Percentiles rank a stretch among this genome's conserved stretches.
Evolutionary conservation across 2,888 invertebrate genomes (phyloP).

Genomic region (Polyommatus iphigenia): DNA sequence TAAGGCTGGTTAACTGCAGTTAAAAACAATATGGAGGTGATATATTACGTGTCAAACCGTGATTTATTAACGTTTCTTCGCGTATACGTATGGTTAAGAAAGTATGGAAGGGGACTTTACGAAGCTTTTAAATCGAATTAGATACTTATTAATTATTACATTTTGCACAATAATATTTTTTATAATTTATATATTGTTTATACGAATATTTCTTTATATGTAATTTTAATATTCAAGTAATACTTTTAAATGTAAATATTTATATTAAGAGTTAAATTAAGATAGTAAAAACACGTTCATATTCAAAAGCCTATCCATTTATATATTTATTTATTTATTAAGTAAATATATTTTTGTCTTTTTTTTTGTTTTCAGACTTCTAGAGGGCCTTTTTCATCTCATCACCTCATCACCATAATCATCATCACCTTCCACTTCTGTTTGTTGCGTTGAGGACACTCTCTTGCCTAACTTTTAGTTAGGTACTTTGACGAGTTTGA

Average conservation of each 20-base stretch:
- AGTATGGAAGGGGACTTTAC: constrained; percentile 1
- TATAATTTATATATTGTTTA: too few relatives aligned
- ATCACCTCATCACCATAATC: constrained; percentile 10
- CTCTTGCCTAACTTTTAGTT: neutral
- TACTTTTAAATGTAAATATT: too few relatives aligned
- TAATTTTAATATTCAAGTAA: too few relatives aligned
- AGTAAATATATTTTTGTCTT: neutral
- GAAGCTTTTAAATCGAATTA: neutral
- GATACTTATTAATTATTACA: neutral
- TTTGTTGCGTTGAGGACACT: neutral
- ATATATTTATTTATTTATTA: neutral
- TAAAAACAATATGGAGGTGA: constrained; percentile 61
- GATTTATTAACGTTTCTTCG: constrained; percentile 28
- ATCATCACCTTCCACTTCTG: constrained; percentile 21
- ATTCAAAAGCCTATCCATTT: neutral
- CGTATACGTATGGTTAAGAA: neutral
- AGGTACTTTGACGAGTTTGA: constrained; percentile 3
- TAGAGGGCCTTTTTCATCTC: constrained; percentile 5
- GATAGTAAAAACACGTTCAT: too few relatives aligned
- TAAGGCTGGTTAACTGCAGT: constrained; percentile 45
- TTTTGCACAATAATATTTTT: neutral
- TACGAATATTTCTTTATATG: too few relatives aligned
- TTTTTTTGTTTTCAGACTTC: constrained; percentile 7
- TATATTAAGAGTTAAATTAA: too few relatives aligned
- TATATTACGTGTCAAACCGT: constrained; percentile 63